Evolutionary conservation across 1,140 invertebrate genomes (phyloP), one percentile per base, ranked within the genome.

Genomic region (Leptinotarsa lineolata): DNA sequence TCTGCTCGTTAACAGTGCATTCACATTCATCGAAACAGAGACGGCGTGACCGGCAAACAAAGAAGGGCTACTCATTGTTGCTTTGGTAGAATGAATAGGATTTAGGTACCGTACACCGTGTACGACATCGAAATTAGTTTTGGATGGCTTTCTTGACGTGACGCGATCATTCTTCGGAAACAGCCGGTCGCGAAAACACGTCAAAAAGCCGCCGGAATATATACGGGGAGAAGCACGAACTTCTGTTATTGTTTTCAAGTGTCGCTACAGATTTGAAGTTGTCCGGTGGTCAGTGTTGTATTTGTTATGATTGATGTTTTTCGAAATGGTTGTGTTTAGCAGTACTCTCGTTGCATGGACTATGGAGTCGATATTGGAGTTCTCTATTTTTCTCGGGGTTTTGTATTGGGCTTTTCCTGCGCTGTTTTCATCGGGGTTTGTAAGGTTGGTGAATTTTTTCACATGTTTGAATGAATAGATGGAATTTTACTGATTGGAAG

Each of bases 331-430:
- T 3, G 21, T 66, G 5, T 24, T 72, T 16, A 72, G 46, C 22
- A 22, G 71, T 24, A 30, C 64, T 66, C 59, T 72, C n/a, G 63
- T 69, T 3, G 61, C 70, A 12, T 67, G 67, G 59, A 66, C 73
- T 24, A 79, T 81, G 79, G 80, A 80, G 39, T 74, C 73, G 18
- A 74, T 81, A 15, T 60, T 81, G 46, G 81, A 82, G 64, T 74
- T 77, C 45, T 60, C 78, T 6, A 77, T 80, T 73, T 79, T 80
- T 48, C 46, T 79, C 16, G 80, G 80, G 44, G 76, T 80, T 54
- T 61, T 82, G 18, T 82, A 81, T 61, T 82, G 81, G 81, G 67
- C 76, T n/a, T 82, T 76, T 72, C 81, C 81, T 18, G 75, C 71
- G 58, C 76, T 80, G 44, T 80, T 81, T 74, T 74, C 72, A 0